Evolutionary conservation across 2,888 invertebrate species (phyloP), one percentile per base, ranked within the genome.

Genomic region (Orgyia antiqua): DNA sequence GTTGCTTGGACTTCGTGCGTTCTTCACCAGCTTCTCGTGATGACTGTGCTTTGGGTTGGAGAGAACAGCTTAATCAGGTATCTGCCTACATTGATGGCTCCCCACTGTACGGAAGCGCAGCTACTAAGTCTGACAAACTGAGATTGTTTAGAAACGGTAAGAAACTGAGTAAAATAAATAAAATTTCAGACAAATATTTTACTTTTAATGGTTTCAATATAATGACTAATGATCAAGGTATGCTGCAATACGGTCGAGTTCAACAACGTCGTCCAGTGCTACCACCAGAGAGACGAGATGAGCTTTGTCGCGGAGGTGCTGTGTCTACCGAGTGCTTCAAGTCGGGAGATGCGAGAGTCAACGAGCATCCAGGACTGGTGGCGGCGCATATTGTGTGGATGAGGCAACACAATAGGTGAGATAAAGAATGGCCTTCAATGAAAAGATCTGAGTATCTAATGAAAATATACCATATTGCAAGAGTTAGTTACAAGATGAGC

Each of bases 81-180:
- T 94, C 95, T 0, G 91, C 94, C 0, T 95, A 89, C 59, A 87
- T 96, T 4, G 95, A 96, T 49, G 95, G 90, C 1, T 95, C 95
- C 0, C 92, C 92, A 13, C 89, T 95, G 3, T 96, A 96, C 59
- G 93, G 94, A 21, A 94, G 93, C 58, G 92, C 92, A 8, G 89
- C 91, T 2, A 83, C 90, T 27, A 91, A 91, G 29, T 90, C 93
- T 0, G 92, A 94, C 55, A 90, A 89, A 38, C 88, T 94, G n/a
- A 86, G 95, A 29, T 80, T 92, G 1, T 94, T 94, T 55, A 89
- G 92, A 29, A 91, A 92, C 59, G 95, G 94, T 90, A 53, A 73
- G 68, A 27, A 9, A n/a, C n/a, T n/a, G n/a, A n/a, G n/a, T n/a
- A n/a, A n/a, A n/a, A n/a, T 17, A 17, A 17, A 17, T 17, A 5